Conservation (phyloP, 2,113 vertebrate genomes). For the Coturnix japonica region DNA sequence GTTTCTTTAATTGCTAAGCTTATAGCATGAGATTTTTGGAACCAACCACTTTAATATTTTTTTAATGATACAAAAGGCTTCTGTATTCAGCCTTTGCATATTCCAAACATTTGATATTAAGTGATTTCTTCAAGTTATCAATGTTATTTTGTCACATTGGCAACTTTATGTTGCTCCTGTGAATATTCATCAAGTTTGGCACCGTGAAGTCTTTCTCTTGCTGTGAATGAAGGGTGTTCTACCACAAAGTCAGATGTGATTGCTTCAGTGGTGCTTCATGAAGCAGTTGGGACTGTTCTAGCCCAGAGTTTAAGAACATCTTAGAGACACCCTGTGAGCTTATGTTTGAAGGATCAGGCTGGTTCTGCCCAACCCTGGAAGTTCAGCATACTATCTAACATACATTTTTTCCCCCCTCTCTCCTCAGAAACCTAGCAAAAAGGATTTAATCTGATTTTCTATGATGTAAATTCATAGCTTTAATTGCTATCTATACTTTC, state of each 20-base stretch:
- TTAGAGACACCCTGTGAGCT: background rate
- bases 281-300: background rate
- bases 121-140: background rate
- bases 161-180: background rate
- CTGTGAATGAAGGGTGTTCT: background rate
- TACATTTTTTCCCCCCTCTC: too few species aligned
- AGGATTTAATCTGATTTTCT: background rate
- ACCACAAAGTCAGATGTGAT: background rate
- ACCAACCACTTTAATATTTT: background rate
- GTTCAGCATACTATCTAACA: background rate
- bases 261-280: background rate
- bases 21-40: conserved; percentile 26
- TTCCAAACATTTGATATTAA: background rate
- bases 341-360: background rate
- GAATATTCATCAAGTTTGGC: background rate
- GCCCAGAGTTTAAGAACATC: background rate
- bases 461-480: background rate
- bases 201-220: background rate
- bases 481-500: background rate
- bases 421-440: background rate
- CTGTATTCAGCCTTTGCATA: background rate
- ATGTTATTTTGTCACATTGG: background rate
- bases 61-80: background rate
- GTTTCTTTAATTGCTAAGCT: background rate
- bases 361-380: background rate